These are phyloP conservation scores for Aromia moschata DNA, from an alignment of 2,888 invertebrate genomes.

Conservation along the genomic window DNA sequence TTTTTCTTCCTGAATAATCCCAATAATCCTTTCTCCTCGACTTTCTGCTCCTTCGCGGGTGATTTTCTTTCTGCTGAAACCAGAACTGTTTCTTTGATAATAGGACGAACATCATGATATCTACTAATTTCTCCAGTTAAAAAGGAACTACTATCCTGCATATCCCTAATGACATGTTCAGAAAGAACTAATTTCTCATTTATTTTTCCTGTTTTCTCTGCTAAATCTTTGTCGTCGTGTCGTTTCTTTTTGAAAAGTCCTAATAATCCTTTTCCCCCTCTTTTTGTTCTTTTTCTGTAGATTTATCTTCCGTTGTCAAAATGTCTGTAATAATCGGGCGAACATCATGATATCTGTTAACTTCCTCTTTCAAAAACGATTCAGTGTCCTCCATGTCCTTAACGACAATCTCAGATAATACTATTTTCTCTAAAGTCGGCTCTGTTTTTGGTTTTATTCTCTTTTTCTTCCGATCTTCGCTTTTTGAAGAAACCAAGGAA, in stretches of 20 bases:
- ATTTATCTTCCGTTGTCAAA: too few relatives aligned
- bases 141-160: slow-evolving; percentile 34
- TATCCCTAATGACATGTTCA: slow-evolving; percentile 33
- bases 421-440: not conserved
- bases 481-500: slow-evolving; percentile 3
- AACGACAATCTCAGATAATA: slow-evolving; percentile 2
- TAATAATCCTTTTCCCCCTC: slow-evolving; percentile 14
- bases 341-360: not conserved
- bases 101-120: slow-evolving; percentile 39
- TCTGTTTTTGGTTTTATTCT: not conserved
- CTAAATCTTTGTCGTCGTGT: not conserved
- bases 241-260: slow-evolving; percentile 20
- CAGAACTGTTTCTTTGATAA: slow-evolving; percentile 4
- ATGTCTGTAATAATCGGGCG: not conserved
- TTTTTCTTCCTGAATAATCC: slow-evolving; percentile 33
- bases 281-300: not conserved
- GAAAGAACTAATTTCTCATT: slow-evolving; percentile 14
- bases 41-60: slow-evolving; percentile 11
- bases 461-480: not conserved
- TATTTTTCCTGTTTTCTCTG: too few relatives aligned
- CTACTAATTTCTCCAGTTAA: slow-evolving; percentile 44
- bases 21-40: slow-evolving; percentile 29
- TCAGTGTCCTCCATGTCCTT: not conserved
- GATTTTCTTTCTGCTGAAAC: slow-evolving; percentile 9
- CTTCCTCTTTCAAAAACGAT: slow-evolving; percentile 11